Percentiles rank a stretch among this genome's conserved stretches.
These are phyloP conservation scores for Brachyalestes nurse DNA, from an alignment of 2,797 vertebrate species.

Conservation along the genomic window DNA sequence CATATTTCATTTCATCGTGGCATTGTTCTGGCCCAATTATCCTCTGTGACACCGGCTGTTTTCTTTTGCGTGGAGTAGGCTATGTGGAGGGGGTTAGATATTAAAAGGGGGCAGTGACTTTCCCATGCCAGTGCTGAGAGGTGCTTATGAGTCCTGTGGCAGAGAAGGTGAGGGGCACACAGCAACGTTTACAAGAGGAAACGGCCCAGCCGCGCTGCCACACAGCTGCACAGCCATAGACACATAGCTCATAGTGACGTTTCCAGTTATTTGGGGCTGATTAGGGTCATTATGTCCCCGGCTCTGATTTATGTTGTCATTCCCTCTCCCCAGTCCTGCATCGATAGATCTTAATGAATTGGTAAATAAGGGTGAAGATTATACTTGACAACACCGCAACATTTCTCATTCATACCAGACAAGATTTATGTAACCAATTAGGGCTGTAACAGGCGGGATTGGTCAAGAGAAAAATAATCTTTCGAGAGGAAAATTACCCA, in stretches of 20 bases:
- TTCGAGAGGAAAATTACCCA: slow-evolving; percentile 96
- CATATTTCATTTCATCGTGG: slow-evolving; percentile 52
- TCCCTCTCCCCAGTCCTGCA: slow-evolving; percentile 96
- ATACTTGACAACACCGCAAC: slow-evolving; percentile 99
- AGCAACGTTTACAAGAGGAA: slow-evolving; percentile 80
- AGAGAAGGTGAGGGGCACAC: slow-evolving; percentile 82
- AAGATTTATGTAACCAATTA: slow-evolving; percentile 99
- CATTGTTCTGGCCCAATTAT: slow-evolving; percentile 79
- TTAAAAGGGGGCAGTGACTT: slow-evolving; percentile 83
- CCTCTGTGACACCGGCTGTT: slow-evolving; percentile 74
- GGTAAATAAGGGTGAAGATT: slow-evolving; percentile 99
- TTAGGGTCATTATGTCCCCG: slow-evolving; percentile 99
- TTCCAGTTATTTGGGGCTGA: slow-evolving; percentile 99
- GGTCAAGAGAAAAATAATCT: slow-evolving; percentile 96
- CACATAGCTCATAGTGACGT: slow-evolving; percentile 99
- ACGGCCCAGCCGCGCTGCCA: slow-evolving; percentile 63
- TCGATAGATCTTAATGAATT: slow-evolving; percentile 99
- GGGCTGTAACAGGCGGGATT: slow-evolving; percentile 93
- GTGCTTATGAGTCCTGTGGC: slow-evolving; percentile 81
- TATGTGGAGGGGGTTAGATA: slow-evolving; percentile 61
- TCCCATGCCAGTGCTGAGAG: slow-evolving; percentile 82
- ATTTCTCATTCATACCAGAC: slow-evolving; percentile 99
- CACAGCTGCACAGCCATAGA: slow-evolving; percentile 85
- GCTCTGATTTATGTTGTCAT: slow-evolving; percentile 99
- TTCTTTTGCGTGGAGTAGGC: slow-evolving; percentile 37